Evolutionary conservation across 2,888 invertebrate species (phyloP).

Genomic region (Erebia aethiops): DNA sequence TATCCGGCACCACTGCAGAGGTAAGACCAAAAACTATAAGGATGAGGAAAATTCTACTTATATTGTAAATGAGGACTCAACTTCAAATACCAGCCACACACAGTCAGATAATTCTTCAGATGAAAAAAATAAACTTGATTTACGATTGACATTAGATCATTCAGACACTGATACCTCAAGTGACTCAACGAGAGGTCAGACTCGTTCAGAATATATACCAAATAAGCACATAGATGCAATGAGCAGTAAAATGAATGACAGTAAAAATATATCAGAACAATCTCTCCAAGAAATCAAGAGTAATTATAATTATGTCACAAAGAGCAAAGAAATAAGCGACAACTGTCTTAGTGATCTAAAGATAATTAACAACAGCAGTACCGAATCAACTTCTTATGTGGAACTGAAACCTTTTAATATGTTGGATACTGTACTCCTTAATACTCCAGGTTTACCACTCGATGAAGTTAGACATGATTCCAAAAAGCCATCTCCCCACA

Average conservation of each 20-base stretch:
- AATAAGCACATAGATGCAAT: conserved; percentile 60
- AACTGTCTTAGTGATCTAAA: conserved; percentile 52
- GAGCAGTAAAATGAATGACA: conserved; percentile 42
- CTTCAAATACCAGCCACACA: conserved; percentile 65
- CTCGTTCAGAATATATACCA: conserved; percentile 73
- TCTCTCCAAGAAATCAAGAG: conserved; percentile 33
- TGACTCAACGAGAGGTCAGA: conserved; percentile 70
- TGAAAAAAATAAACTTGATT: conserved; percentile 73
- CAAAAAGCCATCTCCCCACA: conserved; percentile 31
- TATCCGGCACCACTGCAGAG: conserved; percentile 37
- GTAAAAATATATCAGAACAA: conserved; percentile 40
- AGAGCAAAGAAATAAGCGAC: conserved; percentile 38
- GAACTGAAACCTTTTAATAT: conserved; percentile 68
- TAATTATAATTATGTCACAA: conserved; percentile 31
- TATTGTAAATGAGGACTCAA: conserved; percentile 74
- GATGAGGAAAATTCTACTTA: conserved; percentile 74
- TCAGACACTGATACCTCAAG: conserved; percentile 78
- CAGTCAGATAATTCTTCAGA: conserved; percentile 76
- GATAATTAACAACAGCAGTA: conserved; percentile 59
- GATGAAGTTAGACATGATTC: conserved; percentile 45
- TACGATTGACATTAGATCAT: conserved; percentile 69
- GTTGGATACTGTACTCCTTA: conserved; percentile 61
- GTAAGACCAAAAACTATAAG: conserved; percentile 50
- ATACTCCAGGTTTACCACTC: conserved; percentile 60
- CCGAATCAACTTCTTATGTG: conserved; percentile 73